A percentile compares a stretch with the other conserved stretches of the same genome.
These are phyloP conservation scores for Odocoileus hemionus DNA, from an alignment of 2,113 vertebrate genomes.

Conservation along the genomic window DNA sequence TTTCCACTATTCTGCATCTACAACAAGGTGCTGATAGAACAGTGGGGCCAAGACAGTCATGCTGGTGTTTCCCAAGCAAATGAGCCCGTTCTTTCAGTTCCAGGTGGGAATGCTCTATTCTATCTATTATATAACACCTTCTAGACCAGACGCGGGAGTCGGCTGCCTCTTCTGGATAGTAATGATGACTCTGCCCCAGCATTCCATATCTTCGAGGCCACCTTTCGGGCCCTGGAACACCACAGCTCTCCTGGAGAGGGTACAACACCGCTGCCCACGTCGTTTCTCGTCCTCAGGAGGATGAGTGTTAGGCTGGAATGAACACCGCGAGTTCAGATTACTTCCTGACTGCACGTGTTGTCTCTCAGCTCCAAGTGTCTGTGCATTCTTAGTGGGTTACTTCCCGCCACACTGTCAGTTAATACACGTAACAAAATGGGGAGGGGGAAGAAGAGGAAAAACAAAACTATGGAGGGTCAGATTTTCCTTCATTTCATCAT, in stretches of 20 bases:
- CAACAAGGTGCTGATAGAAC: background rate
- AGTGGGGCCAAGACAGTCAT: fast-evolving
- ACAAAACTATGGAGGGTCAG: slow-evolving; percentile 25
- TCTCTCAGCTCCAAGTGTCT: background rate
- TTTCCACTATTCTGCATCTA: background rate
- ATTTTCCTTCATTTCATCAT: slow-evolving; percentile 27
- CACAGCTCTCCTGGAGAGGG: background rate
- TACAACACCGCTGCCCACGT: background rate
- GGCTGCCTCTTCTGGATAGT: background rate
- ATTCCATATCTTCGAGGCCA: too few species aligned
- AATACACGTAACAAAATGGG: slow-evolving; percentile 20
- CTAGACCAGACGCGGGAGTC: background rate
- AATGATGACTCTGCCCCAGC: background rate
- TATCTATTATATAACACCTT: background rate
- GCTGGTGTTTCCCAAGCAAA: background rate
- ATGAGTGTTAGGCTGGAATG: background rate
- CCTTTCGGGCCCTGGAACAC: fast-evolving
- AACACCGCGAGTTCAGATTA: slow-evolving; percentile 8
- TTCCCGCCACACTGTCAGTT: background rate
- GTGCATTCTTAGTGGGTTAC: background rate
- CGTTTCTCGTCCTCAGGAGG: background rate
- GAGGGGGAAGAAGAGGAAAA: background rate
- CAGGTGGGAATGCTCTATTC: background rate
- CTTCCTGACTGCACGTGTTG: background rate
- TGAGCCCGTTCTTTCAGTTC: background rate